Percentiles rank a stretch among this genome's conserved stretches.
phyloP scores from a whole-genome alignment of 1,140 invertebrate species.

The Papilio glaucus region DNA sequence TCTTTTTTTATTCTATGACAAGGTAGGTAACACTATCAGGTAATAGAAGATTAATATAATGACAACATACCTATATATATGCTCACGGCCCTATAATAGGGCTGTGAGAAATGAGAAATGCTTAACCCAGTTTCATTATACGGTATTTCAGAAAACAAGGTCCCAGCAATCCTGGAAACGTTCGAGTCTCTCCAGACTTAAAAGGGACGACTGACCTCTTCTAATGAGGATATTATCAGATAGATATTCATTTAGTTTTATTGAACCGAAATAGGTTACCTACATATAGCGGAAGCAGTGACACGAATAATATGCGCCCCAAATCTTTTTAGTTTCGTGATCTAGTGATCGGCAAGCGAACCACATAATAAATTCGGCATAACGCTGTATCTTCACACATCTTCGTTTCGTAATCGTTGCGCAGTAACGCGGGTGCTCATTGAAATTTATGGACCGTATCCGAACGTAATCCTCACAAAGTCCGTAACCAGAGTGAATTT shows the following conservation, averaged over 20 bases:
- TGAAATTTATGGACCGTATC: conserved; percentile 55
- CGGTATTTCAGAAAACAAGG: too few species aligned
- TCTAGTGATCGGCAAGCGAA: conserved; percentile 2
- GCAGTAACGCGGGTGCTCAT: conserved; percentile 39
- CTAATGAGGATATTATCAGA: too few species aligned
- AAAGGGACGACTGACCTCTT: too few species aligned
- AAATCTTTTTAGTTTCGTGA: neutral
- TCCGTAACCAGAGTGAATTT: conserved; percentile 24
- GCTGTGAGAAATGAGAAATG: too few species aligned
- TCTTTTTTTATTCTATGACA: neutral
- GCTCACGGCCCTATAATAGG: too few species aligned
- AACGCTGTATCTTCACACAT: conserved; percentile 33
- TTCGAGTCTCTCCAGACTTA: too few species aligned
- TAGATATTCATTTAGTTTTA: too few species aligned
- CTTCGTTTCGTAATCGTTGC: conserved; percentile 38
- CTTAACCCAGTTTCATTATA: too few species aligned
- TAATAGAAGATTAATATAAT: neutral
- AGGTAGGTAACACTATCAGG: too few species aligned
- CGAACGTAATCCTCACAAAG: conserved; percentile 28
- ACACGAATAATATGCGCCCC: neutral
- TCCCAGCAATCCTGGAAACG: too few species aligned
- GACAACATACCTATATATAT: neutral
- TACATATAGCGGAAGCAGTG: too few species aligned
- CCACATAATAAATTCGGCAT: conserved; percentile 24
- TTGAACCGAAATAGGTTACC: too few species aligned